Evolutionary conservation across 2,888 invertebrate species (phyloP), one percentile per base, ranked within the genome.

Genomic region (Chalcis sispes): DNA sequence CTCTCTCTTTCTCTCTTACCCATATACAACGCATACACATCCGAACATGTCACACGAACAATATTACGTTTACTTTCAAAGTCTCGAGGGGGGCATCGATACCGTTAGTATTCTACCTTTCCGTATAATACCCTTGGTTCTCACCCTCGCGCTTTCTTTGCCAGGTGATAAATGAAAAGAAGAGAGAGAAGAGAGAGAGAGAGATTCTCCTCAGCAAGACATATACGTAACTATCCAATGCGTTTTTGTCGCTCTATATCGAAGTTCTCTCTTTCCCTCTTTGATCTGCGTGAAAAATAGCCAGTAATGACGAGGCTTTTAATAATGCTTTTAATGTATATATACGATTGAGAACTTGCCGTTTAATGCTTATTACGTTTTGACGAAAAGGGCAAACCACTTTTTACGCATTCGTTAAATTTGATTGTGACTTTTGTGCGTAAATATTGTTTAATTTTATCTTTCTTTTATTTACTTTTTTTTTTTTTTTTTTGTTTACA

Each of bases 101-200:
- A 80, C 81, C 81, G 81, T 82, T 84, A 84, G 85, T 85, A 84
- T 85, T 83, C 84, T 83, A 75, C 78, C n/a, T n/a, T n/a, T n/a
- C n/a, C n/a, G n/a, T n/a, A n/a, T n/a, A n/a, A n/a, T n/a, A n/a
- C 10, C 56, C 5, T 23, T 7, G 36, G 5, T 5, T 54, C 1
- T n/a, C 32, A 18, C 20, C 50, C 4, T 2, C 8, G 20, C 25
- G 61, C 46, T n/a, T n/a, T n/a, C n/a, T n/a, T n/a, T n/a, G n/a
- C 10, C 77, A 77, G 80, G 80, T 85, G 85, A 85, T 81, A 85
- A 85, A 85, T 82, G 84, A 83, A 75, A 15, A 54, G 20, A n/a
- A n/a, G n/a, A n/a, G n/a, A n/a, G n/a, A n/a, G n/a, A n/a, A n/a
- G n/a, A n/a, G n/a, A n/a, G n/a, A n/a, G n/a, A n/a, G n/a, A n/a